These are phyloP conservation scores for Synergus japonicus DNA, from an alignment of 2,888 invertebrate species.

Conservation along the genomic window DNA sequence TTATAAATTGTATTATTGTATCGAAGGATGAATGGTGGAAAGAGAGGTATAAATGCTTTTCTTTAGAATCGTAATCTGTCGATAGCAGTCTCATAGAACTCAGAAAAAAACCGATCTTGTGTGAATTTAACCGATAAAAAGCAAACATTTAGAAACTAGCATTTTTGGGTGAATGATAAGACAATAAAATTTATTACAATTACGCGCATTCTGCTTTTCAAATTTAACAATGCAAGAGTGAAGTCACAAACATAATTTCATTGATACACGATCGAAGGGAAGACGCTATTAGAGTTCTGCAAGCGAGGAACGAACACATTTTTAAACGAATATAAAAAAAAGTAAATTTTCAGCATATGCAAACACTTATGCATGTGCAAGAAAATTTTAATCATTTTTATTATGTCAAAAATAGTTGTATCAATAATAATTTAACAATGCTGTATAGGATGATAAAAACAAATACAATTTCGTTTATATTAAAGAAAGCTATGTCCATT, in stretches of 20 bases:
- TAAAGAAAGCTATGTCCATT: conserved; percentile 41
- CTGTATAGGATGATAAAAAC: conserved; percentile 53
- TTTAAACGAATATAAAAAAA: conserved; percentile 50
- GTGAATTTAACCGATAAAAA: conserved; percentile 8
- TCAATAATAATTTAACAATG: conserved; percentile 54
- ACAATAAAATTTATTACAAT: conserved; percentile 46
- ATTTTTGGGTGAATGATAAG: conserved; percentile 37
- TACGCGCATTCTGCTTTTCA: conserved; percentile 46
- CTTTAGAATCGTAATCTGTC: conserved; percentile 14
- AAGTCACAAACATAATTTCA: conserved; percentile 2
- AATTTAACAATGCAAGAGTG: conserved; percentile 26
- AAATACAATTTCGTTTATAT: conserved; percentile 57
- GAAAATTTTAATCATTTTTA: conserved; percentile 50
- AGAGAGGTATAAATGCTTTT: conserved; percentile 11
- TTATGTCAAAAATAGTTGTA: conserved; percentile 55
- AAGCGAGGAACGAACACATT: conserved; percentile 37
- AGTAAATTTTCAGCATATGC: conserved; percentile 49
- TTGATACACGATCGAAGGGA: conserved; percentile 36
- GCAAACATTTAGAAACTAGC: conserved; percentile 13
- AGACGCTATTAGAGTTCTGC: conserved; percentile 36
- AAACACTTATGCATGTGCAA: conserved; percentile 44
- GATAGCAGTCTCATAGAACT: conserved; percentile 12
- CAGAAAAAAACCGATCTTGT: neutral
- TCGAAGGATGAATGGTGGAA: conserved; percentile 27
- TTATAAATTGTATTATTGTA: conserved; percentile 22